Conservation (phyloP, 2,113 vertebrate genomes). For the Pollachius pollachius region DNA sequence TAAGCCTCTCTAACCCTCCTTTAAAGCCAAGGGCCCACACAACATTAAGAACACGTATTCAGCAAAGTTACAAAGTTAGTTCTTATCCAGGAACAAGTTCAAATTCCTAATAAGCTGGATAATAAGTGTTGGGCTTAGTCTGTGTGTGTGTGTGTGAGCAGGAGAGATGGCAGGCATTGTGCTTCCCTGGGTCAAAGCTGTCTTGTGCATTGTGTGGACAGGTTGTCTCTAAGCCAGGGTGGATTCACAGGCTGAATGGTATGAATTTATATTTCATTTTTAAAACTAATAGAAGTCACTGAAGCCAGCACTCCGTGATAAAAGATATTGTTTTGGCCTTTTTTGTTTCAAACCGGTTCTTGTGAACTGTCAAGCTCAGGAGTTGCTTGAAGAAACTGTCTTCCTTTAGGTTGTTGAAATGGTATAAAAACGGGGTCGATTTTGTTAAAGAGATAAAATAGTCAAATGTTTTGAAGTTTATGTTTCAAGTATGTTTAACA, state of each 20-base stretch:
- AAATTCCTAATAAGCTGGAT: slow-evolving; percentile 19
- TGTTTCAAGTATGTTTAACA: not conserved
- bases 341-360: not conserved
- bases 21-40: slow-evolving; percentile 2
- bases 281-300: not conserved
- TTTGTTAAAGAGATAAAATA: not conserved
- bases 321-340: not conserved
- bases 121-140: slow-evolving; percentile 12
- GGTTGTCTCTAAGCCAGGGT: slow-evolving; percentile 4
- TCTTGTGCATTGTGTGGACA: not conserved
- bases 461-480: not conserved
- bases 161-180: slow-evolving; percentile 1
- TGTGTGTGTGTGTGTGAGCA: slow-evolving; percentile 24
- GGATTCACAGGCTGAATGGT: slow-evolving; percentile 9
- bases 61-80: slow-evolving; percentile 10
- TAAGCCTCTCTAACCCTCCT: slow-evolving; percentile 24
- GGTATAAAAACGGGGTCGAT: too few species aligned
- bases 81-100: not conserved
- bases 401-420: not conserved
- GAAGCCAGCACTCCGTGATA: not conserved
- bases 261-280: slow-evolving; percentile 12
- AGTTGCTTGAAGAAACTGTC: not conserved
- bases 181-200: slow-evolving; percentile 4
- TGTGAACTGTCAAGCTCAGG: not conserved
- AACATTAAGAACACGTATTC: too few species aligned